A percentile compares a stretch with the other conserved stretches of the same genome.
phyloP scores from a whole-genome alignment of 2,888 invertebrate species.

The Thereva unica region DNA sequence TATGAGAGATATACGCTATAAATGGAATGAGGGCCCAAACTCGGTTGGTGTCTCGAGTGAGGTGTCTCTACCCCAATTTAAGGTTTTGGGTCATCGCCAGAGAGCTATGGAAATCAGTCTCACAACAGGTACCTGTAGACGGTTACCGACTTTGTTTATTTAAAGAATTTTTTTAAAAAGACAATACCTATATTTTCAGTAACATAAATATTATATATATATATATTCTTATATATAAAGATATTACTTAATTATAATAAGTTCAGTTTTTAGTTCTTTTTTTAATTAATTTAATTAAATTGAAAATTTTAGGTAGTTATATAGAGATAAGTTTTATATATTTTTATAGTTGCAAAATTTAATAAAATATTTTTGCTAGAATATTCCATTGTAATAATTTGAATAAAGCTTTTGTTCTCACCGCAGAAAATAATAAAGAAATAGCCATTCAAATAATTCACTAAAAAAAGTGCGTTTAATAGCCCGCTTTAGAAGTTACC shows the following conservation, averaged over 20 bases:
- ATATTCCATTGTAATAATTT: too few species aligned
- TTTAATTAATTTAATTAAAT: not conserved
- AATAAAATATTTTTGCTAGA: too few species aligned
- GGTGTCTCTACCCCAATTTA: conserved; percentile 96
- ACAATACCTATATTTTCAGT: conserved; percentile 25
- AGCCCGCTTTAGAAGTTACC: too few species aligned
- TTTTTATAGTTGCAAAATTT: too few species aligned
- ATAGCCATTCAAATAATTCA: too few species aligned
- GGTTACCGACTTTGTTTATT: conserved; percentile 56
- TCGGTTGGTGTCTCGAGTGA: conserved; percentile 95
- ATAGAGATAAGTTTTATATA: too few species aligned
- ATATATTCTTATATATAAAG: conserved; percentile 21
- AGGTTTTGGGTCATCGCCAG: conserved; percentile 95
- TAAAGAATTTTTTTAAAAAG: conserved; percentile 42
- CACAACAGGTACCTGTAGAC: conserved; percentile 84
- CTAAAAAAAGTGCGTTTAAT: too few species aligned
- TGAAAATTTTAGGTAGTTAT: not conserved
- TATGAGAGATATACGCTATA: conserved; percentile 96
- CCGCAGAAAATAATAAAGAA: too few species aligned
- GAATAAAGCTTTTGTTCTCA: too few species aligned
- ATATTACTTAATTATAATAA: not conserved
- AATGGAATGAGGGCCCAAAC: conserved; percentile 94
- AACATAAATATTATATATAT: conserved; percentile 13
- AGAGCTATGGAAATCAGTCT: conserved; percentile 95
- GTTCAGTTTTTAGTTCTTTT: not conserved